A percentile compares a stretch with the other conserved stretches of the same genome.
Evolutionary conservation across 2,113 vertebrate species (phyloP).

Genomic region (Entomyzon cyanotis): DNA sequence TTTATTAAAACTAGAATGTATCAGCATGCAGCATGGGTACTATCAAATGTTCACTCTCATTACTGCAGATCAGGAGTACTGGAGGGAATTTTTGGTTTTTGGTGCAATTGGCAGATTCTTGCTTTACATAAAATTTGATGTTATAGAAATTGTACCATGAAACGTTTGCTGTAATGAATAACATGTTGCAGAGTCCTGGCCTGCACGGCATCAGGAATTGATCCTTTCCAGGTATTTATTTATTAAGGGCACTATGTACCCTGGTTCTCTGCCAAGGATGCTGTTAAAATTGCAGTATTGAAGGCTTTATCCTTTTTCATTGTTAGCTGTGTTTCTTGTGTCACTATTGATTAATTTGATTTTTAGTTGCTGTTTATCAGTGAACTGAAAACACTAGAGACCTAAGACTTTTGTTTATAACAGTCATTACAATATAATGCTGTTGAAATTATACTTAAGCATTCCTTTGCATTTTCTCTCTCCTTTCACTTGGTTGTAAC

Average conservation of each 20-base stretch:
- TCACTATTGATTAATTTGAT: neutral
- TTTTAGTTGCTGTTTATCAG: neutral
- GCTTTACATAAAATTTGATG: neutral
- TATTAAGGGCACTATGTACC: neutral
- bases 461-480: neutral
- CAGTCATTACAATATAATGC: neutral
- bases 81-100: neutral
- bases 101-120: neutral
- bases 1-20: neutral
- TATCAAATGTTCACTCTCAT: neutral
- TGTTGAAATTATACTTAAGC: neutral
- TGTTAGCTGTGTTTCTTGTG: neutral
- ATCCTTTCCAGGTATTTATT: neutral
- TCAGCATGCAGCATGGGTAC: neutral
- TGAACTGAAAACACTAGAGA: neutral
- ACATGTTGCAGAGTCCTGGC: neutral
- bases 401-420: neutral
- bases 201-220: neutral
- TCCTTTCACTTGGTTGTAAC: neutral
- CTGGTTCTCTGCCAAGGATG: neutral
- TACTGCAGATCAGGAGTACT: neutral
- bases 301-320: neutral
- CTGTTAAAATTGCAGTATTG: neutral
- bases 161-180: neutral
- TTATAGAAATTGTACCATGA: neutral